Base-by-base conservation (phyloP, 2,797 vertebrate genomes). In the Takifugu rubripes region DNA sequence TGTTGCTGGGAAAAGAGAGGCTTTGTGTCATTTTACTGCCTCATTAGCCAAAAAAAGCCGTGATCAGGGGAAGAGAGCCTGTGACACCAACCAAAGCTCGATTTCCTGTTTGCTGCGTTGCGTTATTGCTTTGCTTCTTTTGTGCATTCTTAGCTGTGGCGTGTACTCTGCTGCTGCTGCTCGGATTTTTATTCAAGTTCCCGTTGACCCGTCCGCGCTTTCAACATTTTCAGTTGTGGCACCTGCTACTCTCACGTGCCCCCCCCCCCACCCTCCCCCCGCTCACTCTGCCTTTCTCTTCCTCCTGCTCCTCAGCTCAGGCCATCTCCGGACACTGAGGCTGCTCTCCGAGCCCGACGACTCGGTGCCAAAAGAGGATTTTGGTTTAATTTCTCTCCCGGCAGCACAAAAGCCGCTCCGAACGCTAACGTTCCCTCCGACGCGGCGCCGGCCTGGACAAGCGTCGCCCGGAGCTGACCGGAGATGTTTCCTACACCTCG, bases 291-390 rank as follows among this genome's bases (percentile, higher is more conserved):
- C 57, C 25, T 70, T 57, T 54, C 46, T 78, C 25, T 73, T 42
- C 58, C 42, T 21, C 82, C 54, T 40, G 7, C 56, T 64, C 78
- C 49, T 42, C 83, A 99, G 97, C 95, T 88, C 95, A 95, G 93
- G 95, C 94, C 31, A 90, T 92, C 64, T 92, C 89, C 61, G 94
- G 95, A 75, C 92, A 93, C 40, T 96, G 83, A 91, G 90, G 84
- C 21, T 90, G 88, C 87, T 88, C 72, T 65, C 78, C 67, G 25
- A 25, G 10, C 46, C 74, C 63, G 52, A 54, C 66, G 36, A 45
- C 49, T 65, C 64, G 69, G 47, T 67, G 57, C 55, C 57, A 74
- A 70, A 54, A 75, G 68, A 48, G n/a, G 66, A 77, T 67, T 64
- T 63, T 48, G 44, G 16, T 27, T 74, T 68, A 71, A 29, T 69